Evolutionary conservation across 37 sponge, comb jelly and placozoan genomes (phyloP).

Genomic region (Dysidea cf. avara): DNA sequence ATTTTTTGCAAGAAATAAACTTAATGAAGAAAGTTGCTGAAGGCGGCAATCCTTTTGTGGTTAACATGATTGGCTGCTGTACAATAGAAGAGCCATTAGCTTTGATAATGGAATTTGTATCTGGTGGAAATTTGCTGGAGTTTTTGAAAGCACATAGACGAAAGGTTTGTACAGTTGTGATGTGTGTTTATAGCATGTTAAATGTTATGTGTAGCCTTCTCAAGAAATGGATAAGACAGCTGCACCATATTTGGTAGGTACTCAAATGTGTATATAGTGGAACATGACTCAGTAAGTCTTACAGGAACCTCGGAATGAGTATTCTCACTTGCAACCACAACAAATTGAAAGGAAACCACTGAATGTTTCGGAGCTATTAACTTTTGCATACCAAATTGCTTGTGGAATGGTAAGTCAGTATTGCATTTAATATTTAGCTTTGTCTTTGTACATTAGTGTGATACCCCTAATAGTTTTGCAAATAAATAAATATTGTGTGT

Average conservation of each 20-base stretch:
- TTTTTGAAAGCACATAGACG: conserved; percentile 38
- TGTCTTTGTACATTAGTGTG: too few relatives aligned
- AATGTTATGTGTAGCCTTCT: too few relatives aligned
- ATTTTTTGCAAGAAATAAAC: conserved; percentile 63
- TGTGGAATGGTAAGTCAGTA: conserved; percentile 56
- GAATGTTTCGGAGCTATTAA: conserved; percentile 47
- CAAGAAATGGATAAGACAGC: too few relatives aligned
- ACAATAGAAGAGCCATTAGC: conserved; percentile 61
- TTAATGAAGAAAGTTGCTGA: conserved; percentile 70
- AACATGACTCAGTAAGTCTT: too few relatives aligned
- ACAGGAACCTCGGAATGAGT: conserved; percentile 38
- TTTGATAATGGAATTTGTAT: conserved; percentile 61
- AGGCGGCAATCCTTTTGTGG: conserved; percentile 58
- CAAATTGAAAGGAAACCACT: conserved; percentile 31
- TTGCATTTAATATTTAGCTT: too few relatives aligned
- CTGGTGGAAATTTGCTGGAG: conserved; percentile 50
- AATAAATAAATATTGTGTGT: too few relatives aligned
- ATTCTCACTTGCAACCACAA: conserved; percentile 34
- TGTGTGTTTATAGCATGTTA: too few relatives aligned
- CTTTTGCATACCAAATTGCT: conserved; percentile 69
- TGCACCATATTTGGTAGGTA: too few relatives aligned
- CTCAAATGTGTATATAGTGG: too few relatives aligned
- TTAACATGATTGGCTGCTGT: conserved; percentile 77
- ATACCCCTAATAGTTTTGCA: too few relatives aligned
- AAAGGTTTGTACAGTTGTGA: too few relatives aligned